Percentiles rank a stretch among this genome's conserved stretches.
Conservation (phyloP, 2,113 vertebrate species). For the Thamnaconus septentrionalis region DNA sequence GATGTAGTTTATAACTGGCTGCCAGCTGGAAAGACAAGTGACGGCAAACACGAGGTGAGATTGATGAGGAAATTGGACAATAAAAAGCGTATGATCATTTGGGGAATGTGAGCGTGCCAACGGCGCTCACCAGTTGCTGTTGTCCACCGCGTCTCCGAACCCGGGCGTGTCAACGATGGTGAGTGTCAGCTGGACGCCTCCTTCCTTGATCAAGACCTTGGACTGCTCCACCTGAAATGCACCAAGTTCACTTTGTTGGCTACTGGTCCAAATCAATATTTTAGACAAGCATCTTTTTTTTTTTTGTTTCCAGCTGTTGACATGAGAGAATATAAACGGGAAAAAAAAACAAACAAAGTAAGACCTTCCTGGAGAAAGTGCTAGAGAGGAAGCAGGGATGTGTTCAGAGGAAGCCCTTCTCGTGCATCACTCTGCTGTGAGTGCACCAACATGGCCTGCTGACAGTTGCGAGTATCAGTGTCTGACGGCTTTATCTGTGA, state of each 20-base stretch:
- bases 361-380: constrained; percentile 1
- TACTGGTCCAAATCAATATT: too few species aligned
- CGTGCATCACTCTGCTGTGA: not conserved
- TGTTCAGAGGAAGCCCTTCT: too few species aligned
- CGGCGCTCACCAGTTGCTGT: constrained; percentile 79
- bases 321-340: too few species aligned
- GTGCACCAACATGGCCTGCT: constrained; percentile 35
- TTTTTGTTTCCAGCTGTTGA: too few species aligned
- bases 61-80: not conserved
- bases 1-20: constrained; percentile 77
- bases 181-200: constrained; percentile 80
- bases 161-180: constrained; percentile 83
- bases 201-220: constrained; percentile 81
- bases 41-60: not conserved
- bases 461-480: not conserved
- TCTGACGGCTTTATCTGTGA: not conserved
- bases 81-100: not conserved
- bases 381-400: too few species aligned
- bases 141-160: constrained; percentile 81
- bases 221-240: constrained; percentile 79
- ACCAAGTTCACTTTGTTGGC: not conserved
- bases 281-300: too few species aligned
- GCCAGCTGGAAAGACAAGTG: constrained; percentile 64
- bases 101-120: not conserved
- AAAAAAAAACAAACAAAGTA: not conserved